Conservation (phyloP, 2,888 invertebrate genomes). For the Sipunculus nudus region DNA sequence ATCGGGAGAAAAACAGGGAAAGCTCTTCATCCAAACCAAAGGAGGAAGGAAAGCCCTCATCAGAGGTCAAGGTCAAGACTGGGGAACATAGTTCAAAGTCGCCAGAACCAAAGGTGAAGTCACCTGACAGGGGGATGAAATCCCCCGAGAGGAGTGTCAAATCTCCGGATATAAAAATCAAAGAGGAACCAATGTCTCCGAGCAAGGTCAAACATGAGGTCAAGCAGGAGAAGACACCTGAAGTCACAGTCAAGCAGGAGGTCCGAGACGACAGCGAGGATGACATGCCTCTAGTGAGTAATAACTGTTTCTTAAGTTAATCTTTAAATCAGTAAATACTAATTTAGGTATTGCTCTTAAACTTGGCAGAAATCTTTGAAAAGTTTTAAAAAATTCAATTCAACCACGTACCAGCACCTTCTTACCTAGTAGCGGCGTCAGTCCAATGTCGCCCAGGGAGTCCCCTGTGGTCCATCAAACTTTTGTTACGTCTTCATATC, state of each 20-base stretch:
- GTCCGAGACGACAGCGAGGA: slow-evolving; percentile 46
- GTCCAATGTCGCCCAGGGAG: no score
- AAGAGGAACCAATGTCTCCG: background rate
- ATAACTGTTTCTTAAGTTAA: background rate
- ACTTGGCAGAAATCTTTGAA: no score
- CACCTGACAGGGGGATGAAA: slow-evolving; percentile 13
- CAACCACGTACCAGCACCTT: no score
- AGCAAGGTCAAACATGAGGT: background rate
- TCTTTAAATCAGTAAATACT: no score
- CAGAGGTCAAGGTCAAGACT: slow-evolving; percentile 5
- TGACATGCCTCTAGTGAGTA: slow-evolving; percentile 50
- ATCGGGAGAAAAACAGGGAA: background rate
- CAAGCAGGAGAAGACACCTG: slow-evolving; percentile 5
- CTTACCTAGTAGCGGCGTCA: no score
- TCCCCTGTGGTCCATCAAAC: no score
- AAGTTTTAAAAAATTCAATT: no score
- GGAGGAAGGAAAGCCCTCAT: background rate
- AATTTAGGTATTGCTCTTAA: no score
- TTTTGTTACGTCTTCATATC: no score
- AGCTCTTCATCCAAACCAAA: background rate
- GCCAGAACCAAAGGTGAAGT: background rate
- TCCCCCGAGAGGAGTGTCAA: background rate
- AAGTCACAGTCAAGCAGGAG: slow-evolving; percentile 19
- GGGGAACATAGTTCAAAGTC: slow-evolving; percentile 17
- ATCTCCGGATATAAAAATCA: background rate